phyloP scores from a whole-genome alignment of 1,140 invertebrate species.

The Macrobrachium rosenbergii region DNA sequence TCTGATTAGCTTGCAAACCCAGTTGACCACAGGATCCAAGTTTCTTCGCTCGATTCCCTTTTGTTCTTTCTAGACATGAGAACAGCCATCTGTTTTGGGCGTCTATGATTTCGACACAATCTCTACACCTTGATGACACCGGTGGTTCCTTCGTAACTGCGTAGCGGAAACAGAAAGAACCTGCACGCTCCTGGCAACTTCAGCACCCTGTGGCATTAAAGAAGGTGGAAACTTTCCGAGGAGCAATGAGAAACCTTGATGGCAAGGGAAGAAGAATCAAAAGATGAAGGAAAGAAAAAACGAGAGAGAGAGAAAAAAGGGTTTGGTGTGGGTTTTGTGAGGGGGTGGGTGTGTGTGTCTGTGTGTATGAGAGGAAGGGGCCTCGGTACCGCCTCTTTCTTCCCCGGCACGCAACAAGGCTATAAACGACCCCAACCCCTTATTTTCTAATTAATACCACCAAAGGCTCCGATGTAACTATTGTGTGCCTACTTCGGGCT shows the following conservation, averaged over 20 bases:
- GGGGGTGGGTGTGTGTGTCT: neutral
- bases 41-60: conserved; percentile 29
- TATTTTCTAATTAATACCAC: conserved; percentile 61
- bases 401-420: conserved; percentile 54
- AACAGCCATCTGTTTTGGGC: neutral
- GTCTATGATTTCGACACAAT: neutral
- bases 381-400: conserved; percentile 39
- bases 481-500: conserved; percentile 50
- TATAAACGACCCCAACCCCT: conserved; percentile 55
- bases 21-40: conserved; percentile 21
- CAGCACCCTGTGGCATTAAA: too few species aligned
- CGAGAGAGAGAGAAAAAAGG: neutral
- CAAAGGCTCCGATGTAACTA: conserved; percentile 51
- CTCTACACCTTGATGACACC: neutral
- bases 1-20: conserved; percentile 56
- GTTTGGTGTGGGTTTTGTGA: neutral
- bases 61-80: conserved; percentile 14
- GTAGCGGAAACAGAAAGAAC: neutral
- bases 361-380: neutral
- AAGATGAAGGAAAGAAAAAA: neutral
- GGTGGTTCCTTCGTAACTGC: neutral
- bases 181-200: neutral
- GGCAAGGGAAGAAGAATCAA: neutral
- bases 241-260: neutral
- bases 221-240: too few species aligned